A percentile compares a stretch with the other conserved stretches of the same genome.
These are phyloP conservation scores for Synanceia verrucosa DNA, from an alignment of 2,797 vertebrate species.

Conservation along the genomic window DNA sequence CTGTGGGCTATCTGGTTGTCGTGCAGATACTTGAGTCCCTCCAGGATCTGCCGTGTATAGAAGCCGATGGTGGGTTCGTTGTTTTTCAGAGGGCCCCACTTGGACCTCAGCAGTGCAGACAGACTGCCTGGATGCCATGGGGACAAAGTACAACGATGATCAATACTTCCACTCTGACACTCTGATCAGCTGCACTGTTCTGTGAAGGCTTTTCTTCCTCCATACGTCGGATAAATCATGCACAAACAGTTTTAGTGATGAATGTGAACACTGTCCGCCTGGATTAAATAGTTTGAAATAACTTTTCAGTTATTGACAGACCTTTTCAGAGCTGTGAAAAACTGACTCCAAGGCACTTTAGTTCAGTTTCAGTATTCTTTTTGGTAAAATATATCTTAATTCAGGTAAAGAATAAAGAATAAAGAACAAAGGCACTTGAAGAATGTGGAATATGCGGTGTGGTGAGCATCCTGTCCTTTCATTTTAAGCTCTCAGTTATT, in stretches of 20 bases:
- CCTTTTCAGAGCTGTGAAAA: neutral
- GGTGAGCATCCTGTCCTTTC: neutral
- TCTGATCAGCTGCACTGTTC: constrained; percentile 5
- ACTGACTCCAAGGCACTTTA: neutral
- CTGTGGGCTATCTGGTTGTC: constrained; percentile 99
- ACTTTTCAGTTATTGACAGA: neutral
- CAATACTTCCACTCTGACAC: neutral
- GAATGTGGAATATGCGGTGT: neutral
- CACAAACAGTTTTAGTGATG: neutral
- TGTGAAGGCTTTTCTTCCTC: neutral
- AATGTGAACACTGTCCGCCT: neutral
- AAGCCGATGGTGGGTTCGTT: constrained; percentile 98
- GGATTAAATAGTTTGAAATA: neutral
- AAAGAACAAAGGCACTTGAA: neutral
- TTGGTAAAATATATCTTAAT: neutral
- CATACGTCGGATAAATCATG: neutral
- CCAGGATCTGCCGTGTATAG: constrained; percentile 98
- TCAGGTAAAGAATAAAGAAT: neutral
- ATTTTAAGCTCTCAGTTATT: neutral
- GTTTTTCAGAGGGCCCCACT: constrained; percentile 98
- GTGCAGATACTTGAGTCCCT: constrained; percentile 98
- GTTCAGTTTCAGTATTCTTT: neutral
- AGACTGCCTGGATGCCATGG: constrained; percentile 87
- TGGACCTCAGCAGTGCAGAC: constrained; percentile 95
- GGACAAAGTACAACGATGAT: constrained; percentile 15